Evolutionary conservation across 2,797 vertebrate genomes (phyloP), one percentile per base, ranked within the genome.

Genomic region (Tympanoctomys barrerae): DNA sequence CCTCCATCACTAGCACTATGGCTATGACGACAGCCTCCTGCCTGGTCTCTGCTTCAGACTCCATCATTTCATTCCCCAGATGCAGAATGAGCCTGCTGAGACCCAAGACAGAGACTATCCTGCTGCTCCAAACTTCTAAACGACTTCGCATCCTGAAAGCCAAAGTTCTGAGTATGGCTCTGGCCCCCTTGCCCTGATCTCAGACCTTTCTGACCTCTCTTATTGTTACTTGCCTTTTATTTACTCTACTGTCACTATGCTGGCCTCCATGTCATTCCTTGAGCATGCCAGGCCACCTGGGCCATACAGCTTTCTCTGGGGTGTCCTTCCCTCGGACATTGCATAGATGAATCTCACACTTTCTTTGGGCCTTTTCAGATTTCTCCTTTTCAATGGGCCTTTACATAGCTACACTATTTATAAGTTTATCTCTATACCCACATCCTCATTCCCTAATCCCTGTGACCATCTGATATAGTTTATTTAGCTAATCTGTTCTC

Each of bases 341-440:
- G 79, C 68, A 57, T 3, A 21, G 31, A 13, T 87, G 7, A 82
- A 0, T n/a, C 1, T 84, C 39, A 68, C 12, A 59, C 22, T 86
- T 94, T 36, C 39, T 89, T 36, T 36, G 81, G 33, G 31, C 22
- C 28, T 75, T 64, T 81, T 62, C 77, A 89, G 54, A 81, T 54
- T 36, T 87, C 54, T 87, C 19, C 46, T 26, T 66, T n/a, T 86
- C 54, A 62, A 5, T 19, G 66, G 31, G 31, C 14, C 2, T 89
- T 78, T 96, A 78, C 61, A 54, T 0, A 18, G 39, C 33, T 21
- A 62, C 10, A 19, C 14, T 54, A 5, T 26, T 19, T 75, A 19
- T 14, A n/a, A 22, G 42, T 73, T 36, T 26, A 77, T 4, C 61
- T 79, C 42, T 4, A 78, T 2, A 61, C 18, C 62, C 46, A 75